Base-by-base conservation (phyloP, 2,113 vertebrate genomes). In the Rhea pennata region DNA sequence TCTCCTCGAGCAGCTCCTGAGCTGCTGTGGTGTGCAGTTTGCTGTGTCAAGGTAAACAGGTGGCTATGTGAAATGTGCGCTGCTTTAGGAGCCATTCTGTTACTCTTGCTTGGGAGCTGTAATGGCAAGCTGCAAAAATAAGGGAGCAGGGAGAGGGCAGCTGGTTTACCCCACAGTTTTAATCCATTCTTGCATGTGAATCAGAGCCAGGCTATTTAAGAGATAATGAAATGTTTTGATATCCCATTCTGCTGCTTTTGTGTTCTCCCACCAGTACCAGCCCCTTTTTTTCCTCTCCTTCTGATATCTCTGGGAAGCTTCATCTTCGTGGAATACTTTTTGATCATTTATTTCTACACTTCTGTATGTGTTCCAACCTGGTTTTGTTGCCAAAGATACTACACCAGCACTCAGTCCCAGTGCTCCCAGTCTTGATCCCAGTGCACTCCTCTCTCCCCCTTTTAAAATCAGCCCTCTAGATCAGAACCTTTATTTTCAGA, bases 261-360 rank as follows among this genome's bases (percentile, higher is more conserved):
- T 21, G 16, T 79, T 65, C n/a, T 62, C 20, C 27, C 64, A 29
- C 33, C 10, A 39, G 59, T 46, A 93, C 20, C 17, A 62, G 16
- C 76, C 91, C 42, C 62, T 84, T 59, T 15, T 15, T 4, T 21
- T 20, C 14, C 6, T 6, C 80, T 77, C 29, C 46, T 31, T 79
- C 56, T 87, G 51, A 29, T 89, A 36, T 53, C 13, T 58, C 40
- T 53, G 4, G 69, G 61, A 78, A 4, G 7, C 81, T 87, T 53
- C 10, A 27, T 65, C 71, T 72, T 58, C 16, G 5, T 7, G 44
- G 53, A 95, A 72, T 48, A 5, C 6, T 67, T 97, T 61, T 61
- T n/a, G 9, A 17, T 87, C 9, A 54, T 82, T 91, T 93, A 51
- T 92, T 89, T 95, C 90, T 87, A n/a, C 21, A 11, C 42, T 91